Percentiles rank a stretch among this genome's conserved stretches.
phyloP scores from a whole-genome alignment of 2,113 vertebrate genomes.

The Leptosomus discolor region DNA sequence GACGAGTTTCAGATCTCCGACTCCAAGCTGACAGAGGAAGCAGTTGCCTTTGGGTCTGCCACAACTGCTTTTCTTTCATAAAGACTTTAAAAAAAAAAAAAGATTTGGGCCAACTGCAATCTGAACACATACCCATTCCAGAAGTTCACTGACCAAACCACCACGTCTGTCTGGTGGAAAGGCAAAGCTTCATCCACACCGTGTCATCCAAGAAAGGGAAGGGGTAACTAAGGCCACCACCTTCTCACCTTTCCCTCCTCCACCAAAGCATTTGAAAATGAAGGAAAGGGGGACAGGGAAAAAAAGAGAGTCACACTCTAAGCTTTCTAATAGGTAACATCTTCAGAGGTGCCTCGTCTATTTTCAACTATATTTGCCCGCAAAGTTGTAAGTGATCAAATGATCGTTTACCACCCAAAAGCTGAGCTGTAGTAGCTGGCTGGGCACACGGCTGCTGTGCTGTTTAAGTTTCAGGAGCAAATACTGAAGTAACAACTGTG shows the following conservation, averaged over 20 bases:
- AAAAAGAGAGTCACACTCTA: background rate
- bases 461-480: background rate
- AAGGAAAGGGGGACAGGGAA: background rate
- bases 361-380: background rate
- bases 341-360: background rate
- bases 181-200: background rate
- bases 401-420: background rate
- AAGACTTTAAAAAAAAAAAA: background rate
- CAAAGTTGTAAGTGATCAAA: background rate
- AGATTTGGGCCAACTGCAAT: background rate
- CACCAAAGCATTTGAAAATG: background rate
- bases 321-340: fast-evolving
- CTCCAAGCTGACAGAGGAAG: background rate
- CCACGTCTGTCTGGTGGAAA: fast-evolving
- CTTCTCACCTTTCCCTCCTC: background rate
- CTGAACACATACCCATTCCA: background rate
- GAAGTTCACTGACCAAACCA: background rate
- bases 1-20: background rate
- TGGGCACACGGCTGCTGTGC: background rate
- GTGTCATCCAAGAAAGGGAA: background rate
- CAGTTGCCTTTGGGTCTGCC: background rate
- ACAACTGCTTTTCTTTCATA: background rate
- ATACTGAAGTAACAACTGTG: background rate
- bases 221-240: background rate
- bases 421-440: background rate